Evolutionary conservation across 2,113 vertebrate genomes (phyloP).

Genomic region (Neotragus pygmaeus): DNA sequence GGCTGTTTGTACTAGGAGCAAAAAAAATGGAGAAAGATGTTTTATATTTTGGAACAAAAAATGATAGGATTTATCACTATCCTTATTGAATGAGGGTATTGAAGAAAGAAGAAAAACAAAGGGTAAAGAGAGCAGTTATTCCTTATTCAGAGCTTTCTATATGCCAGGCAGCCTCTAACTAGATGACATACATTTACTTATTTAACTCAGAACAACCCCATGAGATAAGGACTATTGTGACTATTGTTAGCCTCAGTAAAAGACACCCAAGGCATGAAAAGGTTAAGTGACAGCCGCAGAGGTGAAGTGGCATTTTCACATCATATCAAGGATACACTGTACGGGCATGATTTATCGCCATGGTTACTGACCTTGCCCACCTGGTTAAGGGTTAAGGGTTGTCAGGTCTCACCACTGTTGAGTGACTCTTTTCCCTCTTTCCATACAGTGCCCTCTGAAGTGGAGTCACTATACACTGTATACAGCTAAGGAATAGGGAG

Average conservation of each 20-base stretch:
- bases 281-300: not conserved
- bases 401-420: too few relatives aligned
- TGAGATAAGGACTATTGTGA: not conserved
- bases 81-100: not conserved
- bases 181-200: not conserved
- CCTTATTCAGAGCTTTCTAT: not conserved
- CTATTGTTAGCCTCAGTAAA: not conserved
- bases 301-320: not conserved
- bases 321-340: not conserved
- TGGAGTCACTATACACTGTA: not conserved
- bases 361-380: not conserved
- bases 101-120: not conserved
- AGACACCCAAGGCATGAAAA: not conserved
- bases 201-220: not conserved
- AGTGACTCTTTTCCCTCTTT: not conserved
- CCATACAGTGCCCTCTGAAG: not conserved
- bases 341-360: not conserved
- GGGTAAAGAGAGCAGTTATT: not conserved
- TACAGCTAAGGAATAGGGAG: not conserved
- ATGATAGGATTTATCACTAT: not conserved
- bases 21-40: not conserved
- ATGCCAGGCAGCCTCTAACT: not conserved
- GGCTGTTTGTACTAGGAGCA: not conserved
- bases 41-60: not conserved
- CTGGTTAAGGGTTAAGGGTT: not conserved